A percentile compares a stretch with the other conserved stretches of the same genome.
These are phyloP conservation scores for Scomber colias DNA, from an alignment of 2,113 vertebrate genomes.

Conservation along the genomic window DNA sequence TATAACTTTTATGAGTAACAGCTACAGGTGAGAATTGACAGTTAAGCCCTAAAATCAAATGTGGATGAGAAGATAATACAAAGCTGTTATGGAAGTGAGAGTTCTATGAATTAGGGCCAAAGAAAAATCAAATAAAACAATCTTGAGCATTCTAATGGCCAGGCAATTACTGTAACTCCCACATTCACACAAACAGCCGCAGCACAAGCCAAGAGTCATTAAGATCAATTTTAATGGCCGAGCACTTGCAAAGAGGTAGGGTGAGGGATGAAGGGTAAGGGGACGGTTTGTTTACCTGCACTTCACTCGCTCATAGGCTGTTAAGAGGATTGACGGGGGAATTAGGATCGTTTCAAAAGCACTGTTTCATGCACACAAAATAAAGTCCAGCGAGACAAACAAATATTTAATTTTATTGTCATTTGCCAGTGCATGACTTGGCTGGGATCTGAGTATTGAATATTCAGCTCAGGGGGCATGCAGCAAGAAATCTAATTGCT, in stretches of 20 bases:
- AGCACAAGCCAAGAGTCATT: conserved; percentile 55
- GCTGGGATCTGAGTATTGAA: conserved; percentile 29
- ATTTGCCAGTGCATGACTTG: conserved; percentile 35
- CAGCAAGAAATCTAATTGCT: conserved; percentile 41
- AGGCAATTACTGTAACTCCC: conserved; percentile 57
- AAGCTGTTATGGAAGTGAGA: background rate
- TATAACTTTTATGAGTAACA: background rate
- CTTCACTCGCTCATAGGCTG: conserved; percentile 17
- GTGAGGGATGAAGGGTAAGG: background rate
- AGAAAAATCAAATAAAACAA: conserved; percentile 38
- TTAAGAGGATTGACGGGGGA: conserved; percentile 30
- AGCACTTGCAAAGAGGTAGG: conserved; percentile 10
- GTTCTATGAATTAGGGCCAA: conserved; percentile 33
- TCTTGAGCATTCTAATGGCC: conserved; percentile 35
- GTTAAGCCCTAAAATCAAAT: background rate
- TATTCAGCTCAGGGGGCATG: conserved; percentile 15
- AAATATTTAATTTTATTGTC: conserved; percentile 38
- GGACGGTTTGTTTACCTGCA: conserved; percentile 52
- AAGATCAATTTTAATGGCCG: conserved; percentile 55
- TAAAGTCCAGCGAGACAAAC: conserved; percentile 40
- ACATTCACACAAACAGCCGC: conserved; percentile 50
- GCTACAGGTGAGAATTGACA: background rate
- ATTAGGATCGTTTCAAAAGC: conserved; percentile 46
- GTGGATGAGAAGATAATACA: conserved; percentile 5
- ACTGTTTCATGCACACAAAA: conserved; percentile 36